Evolutionary conservation across 2,888 invertebrate species (phyloP).

Genomic region (Hyalella azteca): DNA sequence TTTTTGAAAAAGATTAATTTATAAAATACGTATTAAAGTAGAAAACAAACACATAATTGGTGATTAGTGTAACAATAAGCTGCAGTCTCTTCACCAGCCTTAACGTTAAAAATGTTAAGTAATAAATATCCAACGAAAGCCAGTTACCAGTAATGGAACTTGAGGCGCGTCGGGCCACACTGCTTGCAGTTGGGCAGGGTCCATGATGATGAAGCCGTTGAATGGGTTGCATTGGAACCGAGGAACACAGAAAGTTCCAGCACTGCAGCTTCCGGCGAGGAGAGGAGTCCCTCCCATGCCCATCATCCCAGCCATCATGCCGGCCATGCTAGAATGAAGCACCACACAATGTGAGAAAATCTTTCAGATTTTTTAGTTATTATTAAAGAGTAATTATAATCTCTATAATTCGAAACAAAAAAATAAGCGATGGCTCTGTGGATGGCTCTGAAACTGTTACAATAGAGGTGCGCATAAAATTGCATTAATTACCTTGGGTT

Average conservation of each 20-base stretch:
- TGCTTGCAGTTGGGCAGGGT: conserved; percentile 46
- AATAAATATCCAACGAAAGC: background rate
- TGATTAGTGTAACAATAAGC: no score
- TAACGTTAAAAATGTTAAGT: no score
- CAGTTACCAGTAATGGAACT: conserved; percentile 52
- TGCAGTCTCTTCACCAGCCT: no score
- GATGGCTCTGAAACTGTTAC: background rate
- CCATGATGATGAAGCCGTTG: conserved; percentile 54
- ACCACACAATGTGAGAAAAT: no score
- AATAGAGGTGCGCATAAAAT: background rate
- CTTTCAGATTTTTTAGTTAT: no score
- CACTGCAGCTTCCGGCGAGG: conserved; percentile 52
- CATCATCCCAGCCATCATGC: conserved; percentile 43
- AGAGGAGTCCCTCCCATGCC: conserved; percentile 40
- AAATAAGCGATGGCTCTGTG: background rate
- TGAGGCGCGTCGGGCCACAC: conserved; percentile 49
- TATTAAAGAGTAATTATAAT: no score
- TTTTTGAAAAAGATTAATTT: no score
- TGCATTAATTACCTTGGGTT: background rate
- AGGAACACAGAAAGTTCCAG: conserved; percentile 54
- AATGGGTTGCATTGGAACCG: conserved; percentile 52
- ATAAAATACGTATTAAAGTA: no score
- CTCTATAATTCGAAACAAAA: no score
- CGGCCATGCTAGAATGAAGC: background rate
- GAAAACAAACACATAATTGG: no score